Percentiles rank a stretch among this genome's conserved stretches.
These are phyloP conservation scores for Drosophila truncata DNA, from an alignment of 1,140 invertebrate species.

Conservation along the genomic window DNA sequence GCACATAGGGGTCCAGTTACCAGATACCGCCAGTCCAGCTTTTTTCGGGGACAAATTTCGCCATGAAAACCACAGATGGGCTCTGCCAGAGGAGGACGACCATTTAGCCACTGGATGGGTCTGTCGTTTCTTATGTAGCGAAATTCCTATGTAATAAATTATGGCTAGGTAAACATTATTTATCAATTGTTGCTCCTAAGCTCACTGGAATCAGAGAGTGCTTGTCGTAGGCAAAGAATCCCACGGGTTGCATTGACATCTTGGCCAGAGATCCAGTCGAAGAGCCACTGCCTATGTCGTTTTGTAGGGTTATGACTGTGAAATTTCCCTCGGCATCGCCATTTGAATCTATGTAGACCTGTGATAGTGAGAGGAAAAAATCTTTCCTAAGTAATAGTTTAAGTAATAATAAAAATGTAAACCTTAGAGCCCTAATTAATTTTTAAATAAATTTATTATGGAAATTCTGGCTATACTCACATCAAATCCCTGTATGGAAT, in stretches of 20 bases:
- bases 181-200: neutral
- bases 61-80: slow-evolving; percentile 96
- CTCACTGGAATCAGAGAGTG: slow-evolving; percentile 86
- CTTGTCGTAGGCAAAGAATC: slow-evolving; percentile 89
- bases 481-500: slow-evolving; percentile 91
- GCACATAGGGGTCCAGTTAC: slow-evolving; percentile 87
- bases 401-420: no score
- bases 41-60: slow-evolving; percentile 89
- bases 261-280: slow-evolving; percentile 73
- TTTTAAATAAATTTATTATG: neutral
- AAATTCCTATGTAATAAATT: slow-evolving; percentile 86
- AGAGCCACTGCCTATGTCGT: slow-evolving; percentile 83
- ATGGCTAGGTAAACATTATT: neutral
- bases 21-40: slow-evolving; percentile 86
- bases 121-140: slow-evolving; percentile 87
- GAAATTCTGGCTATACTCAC: slow-evolving; percentile 86
- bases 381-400: no score
- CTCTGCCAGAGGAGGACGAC: slow-evolving; percentile 92
- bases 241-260: slow-evolving; percentile 89
- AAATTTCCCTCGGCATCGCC: slow-evolving; percentile 97
- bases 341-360: slow-evolving; percentile 94
- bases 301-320: slow-evolving; percentile 91
- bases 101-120: slow-evolving; percentile 91
- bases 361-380: neutral
- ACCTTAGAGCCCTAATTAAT: no score